phyloP scores from a whole-genome alignment of 1,140 invertebrate species.

The Drosophila virilis region DNA sequence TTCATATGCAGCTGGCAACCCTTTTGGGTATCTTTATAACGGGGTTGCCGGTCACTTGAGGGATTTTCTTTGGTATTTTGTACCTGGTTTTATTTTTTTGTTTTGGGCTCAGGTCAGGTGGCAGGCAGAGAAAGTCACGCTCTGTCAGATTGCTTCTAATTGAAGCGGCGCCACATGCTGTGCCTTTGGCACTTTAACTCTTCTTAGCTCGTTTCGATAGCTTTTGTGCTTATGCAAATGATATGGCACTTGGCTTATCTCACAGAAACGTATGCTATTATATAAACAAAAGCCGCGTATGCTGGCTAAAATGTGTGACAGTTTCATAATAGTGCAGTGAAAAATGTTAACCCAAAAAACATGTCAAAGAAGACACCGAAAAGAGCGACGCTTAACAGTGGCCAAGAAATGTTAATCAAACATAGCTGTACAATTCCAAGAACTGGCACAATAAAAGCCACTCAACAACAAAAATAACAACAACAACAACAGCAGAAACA shows the following conservation, averaged over 20 bases:
- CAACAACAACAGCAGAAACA: slow-evolving; percentile 1
- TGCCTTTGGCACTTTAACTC: slow-evolving; percentile 37
- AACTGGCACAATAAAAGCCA: slow-evolving; percentile 76
- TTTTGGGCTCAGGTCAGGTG: slow-evolving; percentile 8
- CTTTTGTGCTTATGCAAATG: slow-evolving; percentile 63
- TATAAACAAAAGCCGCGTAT: slow-evolving; percentile 64
- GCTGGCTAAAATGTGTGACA: slow-evolving; percentile 70
- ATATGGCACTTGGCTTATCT: slow-evolving; percentile 57
- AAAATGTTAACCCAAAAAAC: slow-evolving; percentile 45
- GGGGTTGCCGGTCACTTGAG: slow-evolving; percentile 3
- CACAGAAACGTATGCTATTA: slow-evolving; percentile 51
- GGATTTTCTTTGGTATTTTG: slow-evolving; percentile 25
- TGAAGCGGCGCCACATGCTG: slow-evolving; percentile 71
- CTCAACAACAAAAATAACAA: slow-evolving; percentile 35
- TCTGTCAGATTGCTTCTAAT: slow-evolving; percentile 57
- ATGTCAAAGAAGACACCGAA: slow-evolving; percentile 12
- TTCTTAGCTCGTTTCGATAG: slow-evolving; percentile 17
- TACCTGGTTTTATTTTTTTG: slow-evolving; percentile 16
- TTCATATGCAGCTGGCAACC: slow-evolving; percentile 30
- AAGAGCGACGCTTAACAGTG: slow-evolving; percentile 21
- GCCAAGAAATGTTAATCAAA: slow-evolving; percentile 74
- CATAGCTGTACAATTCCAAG: slow-evolving; percentile 78
- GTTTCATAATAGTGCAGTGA: slow-evolving; percentile 70
- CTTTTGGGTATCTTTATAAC: slow-evolving; percentile 18
- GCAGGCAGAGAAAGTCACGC: slow-evolving; percentile 54